Conservation (phyloP, 2,888 invertebrate genomes). For the Eristalis tenax region DNA sequence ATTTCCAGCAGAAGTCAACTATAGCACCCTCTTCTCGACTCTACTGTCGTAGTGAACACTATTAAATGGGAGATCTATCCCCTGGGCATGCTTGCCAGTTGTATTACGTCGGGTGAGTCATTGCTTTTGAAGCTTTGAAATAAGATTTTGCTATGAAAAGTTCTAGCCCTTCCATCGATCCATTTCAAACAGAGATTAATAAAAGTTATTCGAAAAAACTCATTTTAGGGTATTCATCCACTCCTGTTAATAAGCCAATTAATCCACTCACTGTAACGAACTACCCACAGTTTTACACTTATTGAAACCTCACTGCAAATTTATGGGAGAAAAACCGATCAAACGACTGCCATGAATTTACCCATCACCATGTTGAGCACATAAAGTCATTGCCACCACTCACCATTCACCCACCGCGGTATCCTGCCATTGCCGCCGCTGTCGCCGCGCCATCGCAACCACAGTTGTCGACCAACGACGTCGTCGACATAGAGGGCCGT, state of each 20-base stretch:
- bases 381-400: constrained; percentile 50
- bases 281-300: constrained; percentile 19
- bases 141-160: too few species aligned
- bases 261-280: background rate
- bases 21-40: too few species aligned
- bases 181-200: too few species aligned
- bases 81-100: too few species aligned
- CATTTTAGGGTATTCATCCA: too few species aligned
- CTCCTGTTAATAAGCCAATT: background rate
- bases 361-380: constrained; percentile 52
- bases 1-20: too few species aligned
- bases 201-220: too few species aligned
- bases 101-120: too few species aligned
- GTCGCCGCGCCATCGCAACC: background rate
- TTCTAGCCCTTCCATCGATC: too few species aligned
- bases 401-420: background rate
- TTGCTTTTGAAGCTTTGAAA: too few species aligned
- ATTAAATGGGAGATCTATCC: too few species aligned
- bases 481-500: constrained; percentile 45
- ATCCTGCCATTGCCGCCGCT: background rate
- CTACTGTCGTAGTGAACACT: too few species aligned
- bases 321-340: constrained; percentile 39
- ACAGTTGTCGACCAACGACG: background rate
- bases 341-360: constrained; percentile 43
- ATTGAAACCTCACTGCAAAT: constrained; percentile 26